Conservation (phyloP, 2,797 vertebrate genomes). For the Ctenochaetus hawaiiensis region DNA sequence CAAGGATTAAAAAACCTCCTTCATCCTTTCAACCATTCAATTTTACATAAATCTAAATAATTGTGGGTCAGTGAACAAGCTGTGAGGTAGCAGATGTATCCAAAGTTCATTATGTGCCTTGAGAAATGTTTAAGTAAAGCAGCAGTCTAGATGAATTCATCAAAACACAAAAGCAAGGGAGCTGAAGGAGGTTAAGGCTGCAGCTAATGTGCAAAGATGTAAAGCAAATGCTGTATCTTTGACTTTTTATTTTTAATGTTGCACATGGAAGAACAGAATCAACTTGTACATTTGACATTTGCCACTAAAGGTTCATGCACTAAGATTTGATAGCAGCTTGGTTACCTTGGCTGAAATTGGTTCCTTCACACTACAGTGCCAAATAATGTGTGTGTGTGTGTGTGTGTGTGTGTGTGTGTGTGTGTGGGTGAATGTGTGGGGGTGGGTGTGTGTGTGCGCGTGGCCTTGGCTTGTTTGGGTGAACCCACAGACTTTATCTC, state of each 20-base stretch:
- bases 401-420: background rate
- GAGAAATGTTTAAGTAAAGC: constrained; percentile 44
- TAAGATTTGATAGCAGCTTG: background rate
- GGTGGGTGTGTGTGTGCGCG: background rate
- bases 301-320: background rate
- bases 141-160: constrained; percentile 46
- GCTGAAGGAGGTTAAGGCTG: background rate
- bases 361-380: constrained; percentile 5
- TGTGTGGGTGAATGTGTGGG: background rate
- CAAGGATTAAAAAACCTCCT: constrained; percentile 17
- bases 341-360: constrained; percentile 19
- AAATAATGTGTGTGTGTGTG: constrained; percentile 6
- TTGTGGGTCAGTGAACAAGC: constrained; percentile 49
- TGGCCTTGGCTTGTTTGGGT: constrained; percentile 19
- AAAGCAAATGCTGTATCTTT: background rate
- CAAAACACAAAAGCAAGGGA: constrained; percentile 11
- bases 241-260: constrained; percentile 10
- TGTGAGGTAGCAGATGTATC: constrained; percentile 22
- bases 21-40: background rate
- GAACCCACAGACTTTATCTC: constrained; percentile 52
- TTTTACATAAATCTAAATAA: constrained; percentile 68
- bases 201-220: constrained; percentile 8
- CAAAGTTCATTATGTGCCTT: constrained; percentile 57
- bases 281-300: constrained; percentile 7
- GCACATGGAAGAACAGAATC: background rate